Evolutionary conservation across 2,113 vertebrate species (phyloP), one percentile per base, ranked within the genome.

Genomic region (Morone saxatilis): DNA sequence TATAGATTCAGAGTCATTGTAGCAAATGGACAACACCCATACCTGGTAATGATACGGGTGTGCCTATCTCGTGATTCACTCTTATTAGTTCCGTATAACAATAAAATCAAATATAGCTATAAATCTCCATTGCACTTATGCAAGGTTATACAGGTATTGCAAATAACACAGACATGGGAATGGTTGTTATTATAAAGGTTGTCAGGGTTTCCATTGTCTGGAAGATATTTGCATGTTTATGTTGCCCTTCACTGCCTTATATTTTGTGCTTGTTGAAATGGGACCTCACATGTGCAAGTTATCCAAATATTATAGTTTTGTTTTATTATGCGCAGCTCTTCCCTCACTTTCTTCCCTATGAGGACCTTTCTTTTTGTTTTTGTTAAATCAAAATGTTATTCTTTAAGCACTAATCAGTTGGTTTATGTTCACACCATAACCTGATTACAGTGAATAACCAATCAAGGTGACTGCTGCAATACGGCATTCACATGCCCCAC

Each of bases 21-120:
- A 16, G 59, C 8, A 71, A 73, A 74, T 20, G 48, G 71, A 68
- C 69, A 76, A 60, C 85, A 75, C 78, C 62, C 71, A 38, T 50
- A 77, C 14, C 36, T 16, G 48, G 60, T 61, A 59, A 89, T 73
- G 77, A 77, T 59, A 19, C 4, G 20, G 68, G 48, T 43, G 71
- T 61, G 56, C 11, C 54, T 6, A 10, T 19, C 10, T 14, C 10
- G n/a, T 85, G 67, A 88, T 57, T 88, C 82, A 86, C 68, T 60
- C 86, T 87, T 83, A 83, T 85, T 84, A 31, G 60, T 77, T 78
- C 60, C 25, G 76, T 69, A 76, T 88, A 78, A 80, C 41, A 56
- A 67, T 14, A 54, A 31, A 77, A 62, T 50, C 62, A 72, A 82
- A 85, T 69, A 73, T 5, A 71, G 54, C 61, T 0, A 20, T 85